Conservation (phyloP, 2,113 vertebrate genomes). For the Mesoclemmys tuberculata region DNA sequence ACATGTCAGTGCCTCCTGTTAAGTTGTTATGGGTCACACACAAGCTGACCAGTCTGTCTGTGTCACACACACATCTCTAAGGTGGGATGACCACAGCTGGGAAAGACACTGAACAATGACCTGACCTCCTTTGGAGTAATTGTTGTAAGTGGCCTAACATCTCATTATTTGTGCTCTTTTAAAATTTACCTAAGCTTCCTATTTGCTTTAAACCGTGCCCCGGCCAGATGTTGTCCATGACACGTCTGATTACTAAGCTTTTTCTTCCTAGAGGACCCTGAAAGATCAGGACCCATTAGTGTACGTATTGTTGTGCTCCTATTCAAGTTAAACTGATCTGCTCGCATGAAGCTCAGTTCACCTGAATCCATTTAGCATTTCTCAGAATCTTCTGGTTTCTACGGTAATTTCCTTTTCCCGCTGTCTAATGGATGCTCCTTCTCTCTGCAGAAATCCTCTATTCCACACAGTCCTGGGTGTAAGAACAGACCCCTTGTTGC, state of each 20-base stretch:
- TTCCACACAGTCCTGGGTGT: not conserved
- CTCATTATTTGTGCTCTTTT: not conserved
- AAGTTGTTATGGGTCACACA: too few relatives aligned
- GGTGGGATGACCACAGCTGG: not conserved
- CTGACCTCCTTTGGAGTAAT: not conserved
- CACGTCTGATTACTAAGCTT: not conserved
- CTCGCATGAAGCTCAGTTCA: not conserved
- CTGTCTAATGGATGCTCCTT: fast-evolving
- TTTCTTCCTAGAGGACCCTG: not conserved
- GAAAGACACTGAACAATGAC: not conserved
- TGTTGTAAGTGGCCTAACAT: not conserved
- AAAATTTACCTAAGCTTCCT: not conserved
- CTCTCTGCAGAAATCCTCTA: not conserved
- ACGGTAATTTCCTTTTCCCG: not conserved
- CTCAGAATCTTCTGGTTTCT: not conserved
- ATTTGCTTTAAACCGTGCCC: fast-evolving
- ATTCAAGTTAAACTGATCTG: not conserved
- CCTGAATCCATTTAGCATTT: not conserved
- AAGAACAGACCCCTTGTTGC: not conserved
- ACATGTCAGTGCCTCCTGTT: not conserved
- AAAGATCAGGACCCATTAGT: not conserved
- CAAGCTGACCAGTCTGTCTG: not conserved
- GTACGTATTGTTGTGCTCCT: not conserved
- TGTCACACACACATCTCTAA: not conserved
- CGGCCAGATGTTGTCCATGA: not conserved